Evolutionary conservation across 2,113 vertebrate genomes (phyloP), one percentile per base, ranked within the genome.

Genomic region (Anas platyrhynchos): DNA sequence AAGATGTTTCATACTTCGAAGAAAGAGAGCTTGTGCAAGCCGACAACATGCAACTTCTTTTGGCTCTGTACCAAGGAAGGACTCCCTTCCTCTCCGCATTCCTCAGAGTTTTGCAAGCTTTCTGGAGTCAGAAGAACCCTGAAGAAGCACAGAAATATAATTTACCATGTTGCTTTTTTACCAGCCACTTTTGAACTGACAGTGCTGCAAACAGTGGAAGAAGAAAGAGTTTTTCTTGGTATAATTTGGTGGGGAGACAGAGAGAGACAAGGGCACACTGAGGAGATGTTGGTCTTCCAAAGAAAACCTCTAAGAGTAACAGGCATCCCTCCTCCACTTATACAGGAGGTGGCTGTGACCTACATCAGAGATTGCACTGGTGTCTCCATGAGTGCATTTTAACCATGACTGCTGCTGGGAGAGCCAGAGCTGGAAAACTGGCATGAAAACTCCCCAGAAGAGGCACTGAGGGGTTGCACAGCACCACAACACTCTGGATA

Each of bases 241-340:
- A 7, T 2, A 61, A 41, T 17, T 82, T 94, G 48, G n/a, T 82
- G 62, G 55, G 31, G n/a, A 93, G 54, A 81, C 27, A 81, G 13
- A 36, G 21, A 75, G 41, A 84, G 80, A 88, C 91, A 92, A 85
- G 81, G 71, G 84, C 77, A 63, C 2, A 52, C 34, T 43, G 68
- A 88, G 16, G 55, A 88, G 68, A 83, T 61, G 54, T 61, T 82
- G 1, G 0, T 58, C 73, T 93, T 96, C 86, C 92, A 91, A 87
- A 87, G 48, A 82, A 89, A 95, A 91, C 48, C 93, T 4, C 80
- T 34, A 69, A 59, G 34, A 78, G 66, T 63, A 95, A 69, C 71
- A 84, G 91, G 86, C 81, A 92, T 67, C 88, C 66, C 93, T 97
- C 88, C 86, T 94, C 31, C 52, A 69, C 29, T 91, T 78, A 67